These are phyloP conservation scores for Halichoerus grypus DNA, from an alignment of 2,113 vertebrate species.

Conservation along the genomic window DNA sequence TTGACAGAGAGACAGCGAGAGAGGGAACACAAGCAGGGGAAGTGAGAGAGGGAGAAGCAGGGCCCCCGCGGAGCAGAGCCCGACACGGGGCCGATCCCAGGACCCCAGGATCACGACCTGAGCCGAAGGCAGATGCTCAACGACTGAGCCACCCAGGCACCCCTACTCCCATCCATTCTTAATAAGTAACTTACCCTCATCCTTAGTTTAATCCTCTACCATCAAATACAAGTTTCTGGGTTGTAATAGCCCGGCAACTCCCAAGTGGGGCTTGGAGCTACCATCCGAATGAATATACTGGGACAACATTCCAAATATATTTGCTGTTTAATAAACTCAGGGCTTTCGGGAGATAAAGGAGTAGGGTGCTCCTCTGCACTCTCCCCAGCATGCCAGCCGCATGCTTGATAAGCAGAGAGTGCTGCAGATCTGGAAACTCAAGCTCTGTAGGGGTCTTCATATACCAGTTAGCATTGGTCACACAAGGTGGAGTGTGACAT, in stretches of 20 bases:
- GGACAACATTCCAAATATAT: neutral
- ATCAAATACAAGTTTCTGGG: neutral
- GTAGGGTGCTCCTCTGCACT: too few relatives aligned
- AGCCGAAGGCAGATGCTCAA: too few relatives aligned
- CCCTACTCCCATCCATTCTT: neutral
- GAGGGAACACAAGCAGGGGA: too few relatives aligned
- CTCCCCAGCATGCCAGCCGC: neutral
- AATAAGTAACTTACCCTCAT: neutral
- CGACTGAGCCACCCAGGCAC: too few relatives aligned
- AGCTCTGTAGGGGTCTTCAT: neutral
- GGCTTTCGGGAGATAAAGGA: neutral
- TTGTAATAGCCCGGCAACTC: neutral
- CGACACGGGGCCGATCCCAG: too few relatives aligned
- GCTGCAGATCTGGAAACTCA: neutral
- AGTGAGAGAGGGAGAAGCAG: too few relatives aligned
- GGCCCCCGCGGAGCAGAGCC: too few relatives aligned
- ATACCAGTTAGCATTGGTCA: neutral
- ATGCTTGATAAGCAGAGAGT: neutral
- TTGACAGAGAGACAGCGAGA: too few relatives aligned
- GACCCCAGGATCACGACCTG: too few relatives aligned
- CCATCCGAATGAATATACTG: neutral
- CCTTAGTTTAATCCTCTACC: neutral
- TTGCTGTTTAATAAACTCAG: constrained; percentile 39
- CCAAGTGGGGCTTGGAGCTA: neutral
- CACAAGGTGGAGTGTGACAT: neutral